Conservation (phyloP, 2,113 vertebrate species). For the Pteruthius melanotis region DNA sequence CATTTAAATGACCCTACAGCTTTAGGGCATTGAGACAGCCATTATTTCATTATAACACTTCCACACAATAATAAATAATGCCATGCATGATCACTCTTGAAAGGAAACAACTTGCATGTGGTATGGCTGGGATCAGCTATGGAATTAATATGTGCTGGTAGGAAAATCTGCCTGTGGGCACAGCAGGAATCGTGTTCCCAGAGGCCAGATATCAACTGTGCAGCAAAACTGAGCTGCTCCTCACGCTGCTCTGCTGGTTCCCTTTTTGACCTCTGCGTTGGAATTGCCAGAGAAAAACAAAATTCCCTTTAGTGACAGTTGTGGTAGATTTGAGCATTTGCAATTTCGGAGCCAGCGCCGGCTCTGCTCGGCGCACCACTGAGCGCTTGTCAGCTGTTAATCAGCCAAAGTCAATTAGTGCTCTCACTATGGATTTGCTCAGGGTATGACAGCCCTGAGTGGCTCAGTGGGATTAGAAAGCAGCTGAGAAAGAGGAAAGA, state of each 20-base stretch:
- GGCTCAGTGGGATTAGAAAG: not conserved
- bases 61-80: constrained; percentile 10
- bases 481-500: not conserved
- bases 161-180: not conserved
- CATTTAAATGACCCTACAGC: constrained; percentile 34
- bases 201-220: not conserved
- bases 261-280: not conserved
- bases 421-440: not conserved
- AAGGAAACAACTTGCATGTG: not conserved
- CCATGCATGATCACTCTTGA: not conserved
- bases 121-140: not conserved
- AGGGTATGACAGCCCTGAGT: not conserved
- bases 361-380: not conserved
- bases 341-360: not conserved
- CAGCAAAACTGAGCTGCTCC: not conserved
- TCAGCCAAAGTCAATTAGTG: constrained; percentile 23
- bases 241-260: not conserved
- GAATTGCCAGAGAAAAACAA: not conserved
- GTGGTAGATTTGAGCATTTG: not conserved
- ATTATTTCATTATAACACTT: constrained; percentile 8
- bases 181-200: not conserved
- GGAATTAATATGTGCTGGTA: not conserved
- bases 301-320: not conserved
- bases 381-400: constrained; percentile 24
- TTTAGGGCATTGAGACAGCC: not conserved